Evolutionary conservation across 2,797 vertebrate genomes (phyloP), one percentile per base, ranked within the genome.

Genomic region (Morelia viridis): DNA sequence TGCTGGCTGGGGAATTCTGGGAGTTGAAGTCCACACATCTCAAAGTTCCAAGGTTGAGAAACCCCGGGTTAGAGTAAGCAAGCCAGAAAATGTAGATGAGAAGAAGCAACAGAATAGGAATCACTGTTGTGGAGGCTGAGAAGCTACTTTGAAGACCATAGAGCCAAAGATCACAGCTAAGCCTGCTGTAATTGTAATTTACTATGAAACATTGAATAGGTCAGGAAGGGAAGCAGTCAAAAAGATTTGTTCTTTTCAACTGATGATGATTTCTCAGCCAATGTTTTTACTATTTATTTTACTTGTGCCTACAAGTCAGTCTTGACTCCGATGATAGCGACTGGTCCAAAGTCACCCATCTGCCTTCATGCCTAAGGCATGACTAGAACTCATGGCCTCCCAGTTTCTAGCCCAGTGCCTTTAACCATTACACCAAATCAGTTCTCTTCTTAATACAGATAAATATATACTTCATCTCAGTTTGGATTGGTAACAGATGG

Each of bases 391-490:
- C 65, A 68, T 31, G n/a, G 31, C 15, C n/a, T 31, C 2, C n/a
- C 17, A 3, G 19, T 41, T 76, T 76, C 31, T 31, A 76, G 19
- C 17, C 15, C 31, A 76, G 31, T 41, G 31, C 7, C 31, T 76
- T 76, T 76, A 76, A 76, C 31, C 68, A 76, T 7, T 76, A 76
- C 17, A 76, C 7, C 68, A 76, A 41, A 76, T 7, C 19, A 41
- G 68, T 22, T 76, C 31, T 41, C 68, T 10, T 53, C 9, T 31
- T 84, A 60, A 84, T 22, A 13, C 8, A 61, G 71, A 41, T 22
- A 24, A 90, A 56, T 6, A n/a, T 87, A 41, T 22, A 76, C 92
- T 93, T 89, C 35, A 89, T 26, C 92, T 53, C 3, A 50, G 90
- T 11, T 89, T 58, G 53, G 0, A 19, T 6, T 8, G 24, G 26